Conservation (phyloP, 2,113 vertebrate species). For the Phrynosoma platyrhinos region DNA sequence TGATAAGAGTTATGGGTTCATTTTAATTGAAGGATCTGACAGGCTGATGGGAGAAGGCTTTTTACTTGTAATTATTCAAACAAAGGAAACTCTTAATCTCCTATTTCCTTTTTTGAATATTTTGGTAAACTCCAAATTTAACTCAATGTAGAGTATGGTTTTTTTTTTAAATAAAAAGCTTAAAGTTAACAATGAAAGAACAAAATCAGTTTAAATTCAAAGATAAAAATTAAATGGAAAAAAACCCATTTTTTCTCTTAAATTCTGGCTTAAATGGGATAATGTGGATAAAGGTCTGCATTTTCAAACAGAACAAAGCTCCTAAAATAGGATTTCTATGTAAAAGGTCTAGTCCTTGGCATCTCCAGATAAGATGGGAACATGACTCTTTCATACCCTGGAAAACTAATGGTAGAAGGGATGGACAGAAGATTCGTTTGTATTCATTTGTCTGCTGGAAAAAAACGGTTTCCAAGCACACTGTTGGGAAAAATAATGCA, state of each 20-base stretch:
- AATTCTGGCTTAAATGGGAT: neutral
- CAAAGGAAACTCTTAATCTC: slow-evolving; percentile 51
- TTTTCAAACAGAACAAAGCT: neutral
- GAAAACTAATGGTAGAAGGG: too few relatives aligned
- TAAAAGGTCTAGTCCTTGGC: neutral
- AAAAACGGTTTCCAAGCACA: too few relatives aligned
- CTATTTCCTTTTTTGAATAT: neutral
- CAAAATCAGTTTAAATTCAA: slow-evolving; percentile 6
- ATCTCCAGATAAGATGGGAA: too few relatives aligned
- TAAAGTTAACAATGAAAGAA: neutral
- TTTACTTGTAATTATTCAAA: slow-evolving; percentile 68
- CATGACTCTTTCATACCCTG: too few relatives aligned
- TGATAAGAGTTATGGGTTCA: slow-evolving; percentile 62
- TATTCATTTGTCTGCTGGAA: too few relatives aligned
- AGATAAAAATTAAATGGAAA: too few relatives aligned
- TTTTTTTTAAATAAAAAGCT: neutral
- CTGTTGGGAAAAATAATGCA: too few relatives aligned
- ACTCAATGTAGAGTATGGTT: slow-evolving; percentile 32
- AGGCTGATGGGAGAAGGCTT: slow-evolving; percentile 67
- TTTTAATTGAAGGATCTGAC: slow-evolving; percentile 69
- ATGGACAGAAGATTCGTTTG: too few relatives aligned
- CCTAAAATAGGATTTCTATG: neutral
- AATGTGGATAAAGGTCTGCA: neutral
- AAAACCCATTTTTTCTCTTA: neutral
- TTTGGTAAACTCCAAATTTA: slow-evolving; percentile 34